These are phyloP conservation scores for Acanthaster planci DNA, from an alignment of 35 echinoderm and acorn worm species.

Conservation along the genomic window DNA sequence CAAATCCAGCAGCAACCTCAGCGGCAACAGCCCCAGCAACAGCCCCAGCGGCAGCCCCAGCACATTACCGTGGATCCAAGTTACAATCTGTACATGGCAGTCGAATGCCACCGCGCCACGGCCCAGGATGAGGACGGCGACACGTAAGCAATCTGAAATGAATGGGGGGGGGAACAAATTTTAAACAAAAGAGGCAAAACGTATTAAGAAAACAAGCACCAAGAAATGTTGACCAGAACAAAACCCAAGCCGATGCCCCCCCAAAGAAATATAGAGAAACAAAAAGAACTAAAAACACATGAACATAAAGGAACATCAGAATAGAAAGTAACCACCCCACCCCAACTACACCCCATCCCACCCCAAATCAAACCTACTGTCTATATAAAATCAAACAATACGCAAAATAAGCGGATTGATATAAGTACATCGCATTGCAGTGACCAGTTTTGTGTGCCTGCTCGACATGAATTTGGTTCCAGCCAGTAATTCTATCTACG, in stretches of 20 bases:
- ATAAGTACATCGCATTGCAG: no score
- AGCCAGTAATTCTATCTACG: no score
- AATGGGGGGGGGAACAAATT: no score
- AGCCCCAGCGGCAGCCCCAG: neutral
- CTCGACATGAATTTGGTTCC: no score
- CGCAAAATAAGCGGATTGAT: no score
- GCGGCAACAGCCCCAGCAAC: neutral
- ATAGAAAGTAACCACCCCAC: no score
- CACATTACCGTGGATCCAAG: slow-evolving; percentile 60
- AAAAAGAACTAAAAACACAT: neutral
- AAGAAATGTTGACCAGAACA: no score
- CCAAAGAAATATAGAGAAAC: neutral
- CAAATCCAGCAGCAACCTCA: neutral
- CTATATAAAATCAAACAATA: no score
- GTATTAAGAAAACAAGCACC: neutral
- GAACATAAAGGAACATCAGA: no score
- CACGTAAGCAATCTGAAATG: slow-evolving; percentile 59
- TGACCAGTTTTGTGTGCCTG: no score
- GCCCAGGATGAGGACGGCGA: slow-evolving; percentile 81
- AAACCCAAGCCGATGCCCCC: neutral
- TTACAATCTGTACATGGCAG: slow-evolving; percentile 68
- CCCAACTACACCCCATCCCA: no score
- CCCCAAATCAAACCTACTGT: no score
- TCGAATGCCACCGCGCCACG: slow-evolving; percentile 83
- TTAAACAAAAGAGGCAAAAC: neutral